Evolutionary conservation across 2,113 vertebrate genomes (phyloP).

Genomic region (Leptobrachium ailaonicum): DNA sequence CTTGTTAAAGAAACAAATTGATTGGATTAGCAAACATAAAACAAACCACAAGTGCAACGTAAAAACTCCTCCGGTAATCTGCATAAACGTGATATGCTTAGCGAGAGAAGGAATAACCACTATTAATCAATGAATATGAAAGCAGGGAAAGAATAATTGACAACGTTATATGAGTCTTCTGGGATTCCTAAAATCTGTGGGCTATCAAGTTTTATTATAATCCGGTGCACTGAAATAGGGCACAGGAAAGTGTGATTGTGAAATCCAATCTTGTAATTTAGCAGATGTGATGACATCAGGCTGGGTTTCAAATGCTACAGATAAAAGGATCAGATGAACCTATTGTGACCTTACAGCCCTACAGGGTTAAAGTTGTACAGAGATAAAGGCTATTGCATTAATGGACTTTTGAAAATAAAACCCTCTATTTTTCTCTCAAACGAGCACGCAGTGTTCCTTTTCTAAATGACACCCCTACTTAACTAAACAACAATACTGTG

Average conservation of each 20-base stretch:
- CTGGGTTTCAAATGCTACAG: conserved; percentile 40
- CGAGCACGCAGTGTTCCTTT: conserved; percentile 8
- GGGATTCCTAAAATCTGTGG: conserved; percentile 44
- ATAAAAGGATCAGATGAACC: conserved; percentile 46
- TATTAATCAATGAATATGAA: conserved; percentile 43
- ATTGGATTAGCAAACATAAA: not conserved
- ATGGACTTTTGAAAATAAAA: conserved; percentile 37
- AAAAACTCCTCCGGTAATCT: conserved; percentile 10
- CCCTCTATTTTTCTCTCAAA: conserved; percentile 19
- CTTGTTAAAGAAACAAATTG: not conserved
- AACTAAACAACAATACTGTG: conserved; percentile 7
- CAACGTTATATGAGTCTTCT: conserved; percentile 36
- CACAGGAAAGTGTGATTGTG: conserved; percentile 41
- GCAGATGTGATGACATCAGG: conserved; percentile 49
- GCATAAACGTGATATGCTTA: not conserved
- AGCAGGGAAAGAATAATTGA: conserved; percentile 19
- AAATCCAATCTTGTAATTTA: conserved; percentile 47
- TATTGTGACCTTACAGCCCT: conserved; percentile 30
- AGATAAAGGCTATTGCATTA: conserved; percentile 42
- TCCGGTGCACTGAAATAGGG: conserved; percentile 40
- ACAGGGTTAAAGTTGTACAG: conserved; percentile 29
- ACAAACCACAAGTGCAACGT: conserved; percentile 6
- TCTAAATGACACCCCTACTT: conserved; percentile 2
- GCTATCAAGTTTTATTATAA: conserved; percentile 47
- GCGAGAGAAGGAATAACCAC: conserved; percentile 12